These are phyloP conservation scores for Torymus auratus DNA, from an alignment of 2,888 invertebrate genomes.

Conservation along the genomic window DNA sequence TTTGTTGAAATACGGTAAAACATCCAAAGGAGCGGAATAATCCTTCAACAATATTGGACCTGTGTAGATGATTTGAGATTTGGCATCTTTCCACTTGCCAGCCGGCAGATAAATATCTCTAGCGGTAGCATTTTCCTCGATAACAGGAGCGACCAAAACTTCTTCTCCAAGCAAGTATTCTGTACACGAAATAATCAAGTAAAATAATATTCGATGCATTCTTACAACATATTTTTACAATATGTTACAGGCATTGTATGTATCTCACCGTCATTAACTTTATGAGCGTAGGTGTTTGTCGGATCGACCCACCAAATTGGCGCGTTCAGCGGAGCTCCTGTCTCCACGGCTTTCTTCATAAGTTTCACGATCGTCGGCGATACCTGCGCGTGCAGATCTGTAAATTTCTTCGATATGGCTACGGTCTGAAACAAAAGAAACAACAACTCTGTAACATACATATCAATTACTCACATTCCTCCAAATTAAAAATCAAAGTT, in stretches of 20 bases:
- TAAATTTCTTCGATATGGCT: constrained; percentile 81
- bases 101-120: constrained; percentile 87
- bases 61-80: constrained; percentile 71
- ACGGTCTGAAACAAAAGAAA: constrained; percentile 78
- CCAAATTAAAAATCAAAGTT: no score
- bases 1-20: constrained; percentile 83
- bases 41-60: constrained; percentile 82
- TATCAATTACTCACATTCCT: constrained; percentile 49
- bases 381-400: constrained; percentile 82
- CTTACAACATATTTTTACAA: neutral
- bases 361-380: constrained; percentile 81
- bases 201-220: neutral
- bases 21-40: constrained; percentile 83
- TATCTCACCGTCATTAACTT: constrained; percentile 74
- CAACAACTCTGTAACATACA: neutral
- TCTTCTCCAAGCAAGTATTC: constrained; percentile 88
- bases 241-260: constrained; percentile 40
- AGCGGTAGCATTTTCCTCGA: constrained; percentile 80
- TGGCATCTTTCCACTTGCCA: constrained; percentile 85
- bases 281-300: constrained; percentile 79
- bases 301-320: constrained; percentile 93
- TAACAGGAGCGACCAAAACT: constrained; percentile 87
- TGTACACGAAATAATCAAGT: constrained; percentile 72
- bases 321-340: constrained; percentile 86
- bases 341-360: constrained; percentile 80